Base-by-base conservation (phyloP, 1,140 invertebrate species). In the Drosophila sp. region DNA sequence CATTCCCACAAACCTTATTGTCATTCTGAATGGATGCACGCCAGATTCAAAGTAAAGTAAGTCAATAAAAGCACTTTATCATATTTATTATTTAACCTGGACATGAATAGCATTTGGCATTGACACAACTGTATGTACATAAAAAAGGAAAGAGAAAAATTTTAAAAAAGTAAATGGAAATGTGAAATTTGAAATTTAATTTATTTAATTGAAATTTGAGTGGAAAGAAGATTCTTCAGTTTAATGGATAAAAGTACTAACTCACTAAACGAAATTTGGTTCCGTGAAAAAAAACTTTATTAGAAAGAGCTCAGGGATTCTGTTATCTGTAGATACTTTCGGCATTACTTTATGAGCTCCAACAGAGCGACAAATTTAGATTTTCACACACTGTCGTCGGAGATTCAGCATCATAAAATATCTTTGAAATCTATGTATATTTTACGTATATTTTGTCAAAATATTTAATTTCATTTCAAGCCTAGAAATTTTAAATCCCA, bases 311-410 rank as follows among this genome's bases (percentile, higher is more conserved):
- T n/a, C n/a, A n/a, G n/a, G n/a, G n/a, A n/a, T n/a, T n/a, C n/a
- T n/a, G n/a, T n/a, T n/a, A n/a, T 21, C 29, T 40, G 16, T 7
- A 14, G 18, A 46, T 18, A 38, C 13, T 36, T 56, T 13, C 36
- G 27, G 36, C 53, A 40, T 38, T n/a, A 58, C 11, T 18, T 16
- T 25, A 8, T 2, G 13, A 11, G 13, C 38, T 27, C 14, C 7
- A 40, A 43, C 38, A 36, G 25, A 16, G 57, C 32, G 43, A 29
- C 7, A 36, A 46, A 36, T 46, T 13, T 36, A 21, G 40, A 45
- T 18, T 58, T 18, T 2, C 14, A n/a, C 0, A 1, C 56, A 59
- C 8, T 48, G 56, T 41, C 53, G 14, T 13, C 36, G n/a, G 18
- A 3, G 18, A 38, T 11, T 2, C 6, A 25, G 11, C 6, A 14